Evolutionary conservation across 2,888 invertebrate species (phyloP), one percentile per base, ranked within the genome.

Genomic region (Deilephila porcellus): DNA sequence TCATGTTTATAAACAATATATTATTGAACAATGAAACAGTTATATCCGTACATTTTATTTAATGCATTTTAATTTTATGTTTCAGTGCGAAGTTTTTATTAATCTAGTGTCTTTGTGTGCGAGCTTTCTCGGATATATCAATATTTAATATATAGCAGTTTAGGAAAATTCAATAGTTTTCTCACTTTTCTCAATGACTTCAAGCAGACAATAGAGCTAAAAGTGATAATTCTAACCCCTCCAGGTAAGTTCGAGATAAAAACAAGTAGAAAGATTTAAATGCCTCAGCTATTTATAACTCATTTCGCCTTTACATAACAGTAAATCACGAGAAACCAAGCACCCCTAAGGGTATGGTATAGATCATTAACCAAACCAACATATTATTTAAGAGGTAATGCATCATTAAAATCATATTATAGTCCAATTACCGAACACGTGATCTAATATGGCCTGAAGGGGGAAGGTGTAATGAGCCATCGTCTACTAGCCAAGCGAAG

Each of bases 401-500:
- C 56, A 17, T 56, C 56, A 56, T 56, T 56, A n/a, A 56, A 56
- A 56, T 56, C 56, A 56, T 56, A 56, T 56, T n/a, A 56, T 56
- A 56, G n/a, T n/a, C 19, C 56, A n/a, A 56, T 56, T 56, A 56
- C 56, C 56, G 56, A 56, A n/a, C n/a, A n/a, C n/a, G n/a, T 56
- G 56, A 56, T 56, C 56, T 56, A 56, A 56, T 60, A 60, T 29
- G 17, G 25, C 60, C 29, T 60, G 3, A 56, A 56, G 56, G 29
- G 8, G 60, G 60, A 60, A 60, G 29, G 60, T 29, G 60, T 32
- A 60, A 60, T 29, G 29, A 17, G 60, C 60, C 60, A 60, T 60
- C 20, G 60, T 60, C 60, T 60, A 60, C 60, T 60, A 60, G 25
- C 60, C 60, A 60, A 60, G 60, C 60, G 60, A 29, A 60, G 11